Base-by-base conservation (phyloP, 2,113 vertebrate species). In the Hyperoodon ampullatus region DNA sequence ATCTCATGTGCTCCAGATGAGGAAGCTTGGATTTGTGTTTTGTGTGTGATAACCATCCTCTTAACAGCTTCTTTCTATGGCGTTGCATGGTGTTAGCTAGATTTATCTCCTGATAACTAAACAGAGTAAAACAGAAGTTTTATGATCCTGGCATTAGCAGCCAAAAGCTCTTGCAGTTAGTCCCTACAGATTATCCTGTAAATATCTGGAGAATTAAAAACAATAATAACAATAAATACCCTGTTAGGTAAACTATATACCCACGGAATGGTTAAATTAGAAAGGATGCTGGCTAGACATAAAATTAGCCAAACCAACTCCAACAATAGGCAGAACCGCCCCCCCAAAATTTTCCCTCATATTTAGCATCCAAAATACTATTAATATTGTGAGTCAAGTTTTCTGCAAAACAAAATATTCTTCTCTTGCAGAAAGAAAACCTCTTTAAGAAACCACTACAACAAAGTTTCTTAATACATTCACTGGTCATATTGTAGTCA, bases 181-280 rank as follows among this genome's bases (percentile, higher is more conserved):
- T 18, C 61, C 13, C 18, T 42, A 68, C 15, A 94, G 18, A 65
- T 84, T 53, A 78, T 55, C 30, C 2, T 50, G 7, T 61, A 80
- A 90, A 28, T 91, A 82, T 39, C 3, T 77, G 35, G 19, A 90
- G 30, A 95, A 80, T 58, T 58, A 23, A 93, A 93, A 91, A n/a
- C 15, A 77, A 72, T n/a, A 44, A 53, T 33, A 89, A 71, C 5
- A 88, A 53, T 15, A 91, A 85, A 85, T 47, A 24, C 8, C 9
- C 26, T 87, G 33, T 30, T 82, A 71, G 26, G 44, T 65, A 63
- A 85, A 81, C 18, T 66, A 60, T 66, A 61, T 65, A 28, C 71
- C n/a, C 7, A 44, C 15, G 4, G 23, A 90, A 78, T 66, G 39
- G 6, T 53, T 75, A 70, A 82, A 16, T 63, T 71, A 66, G 23